These are phyloP conservation scores for Apostichopus californicus DNA, from an alignment of 35 echinoderm and acorn worm species.

Conservation along the genomic window DNA sequence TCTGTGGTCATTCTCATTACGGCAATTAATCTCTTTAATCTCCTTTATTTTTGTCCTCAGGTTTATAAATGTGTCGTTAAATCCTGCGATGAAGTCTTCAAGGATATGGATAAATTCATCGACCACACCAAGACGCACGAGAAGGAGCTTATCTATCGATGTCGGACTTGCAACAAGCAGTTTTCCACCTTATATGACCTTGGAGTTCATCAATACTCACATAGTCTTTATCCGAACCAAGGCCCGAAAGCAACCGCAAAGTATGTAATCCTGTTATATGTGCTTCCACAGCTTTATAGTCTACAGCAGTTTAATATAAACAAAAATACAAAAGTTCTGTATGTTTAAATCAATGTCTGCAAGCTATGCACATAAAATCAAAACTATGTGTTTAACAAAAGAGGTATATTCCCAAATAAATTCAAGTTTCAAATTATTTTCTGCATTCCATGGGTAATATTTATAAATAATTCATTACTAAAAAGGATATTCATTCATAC, in stretches of 20 bases:
- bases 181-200: constrained; percentile 92
- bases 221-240: constrained; percentile 98
- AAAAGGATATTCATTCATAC: no score
- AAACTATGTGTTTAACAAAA: no score
- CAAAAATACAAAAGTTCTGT: no score
- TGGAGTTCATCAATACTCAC: constrained; percentile 97
- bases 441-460: no score
- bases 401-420: no score
- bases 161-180: constrained; percentile 90
- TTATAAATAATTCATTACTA: no score
- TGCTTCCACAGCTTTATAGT: neutral
- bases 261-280: constrained; percentile 42
- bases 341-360: no score
- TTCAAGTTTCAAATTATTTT: no score
- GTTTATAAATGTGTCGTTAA: constrained; percentile 96
- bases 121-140: constrained; percentile 95
- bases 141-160: constrained; percentile 87
- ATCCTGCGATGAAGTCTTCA: constrained; percentile 68
- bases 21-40: no score
- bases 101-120: constrained; percentile 87
- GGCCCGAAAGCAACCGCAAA: constrained; percentile 80
- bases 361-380: no score
- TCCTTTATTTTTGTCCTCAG: constrained; percentile 29
- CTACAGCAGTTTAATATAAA: no score
- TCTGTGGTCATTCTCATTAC: no score